Evolutionary conservation across 1,140 invertebrate species (phyloP).

Genomic region (Aricia agestis): DNA sequence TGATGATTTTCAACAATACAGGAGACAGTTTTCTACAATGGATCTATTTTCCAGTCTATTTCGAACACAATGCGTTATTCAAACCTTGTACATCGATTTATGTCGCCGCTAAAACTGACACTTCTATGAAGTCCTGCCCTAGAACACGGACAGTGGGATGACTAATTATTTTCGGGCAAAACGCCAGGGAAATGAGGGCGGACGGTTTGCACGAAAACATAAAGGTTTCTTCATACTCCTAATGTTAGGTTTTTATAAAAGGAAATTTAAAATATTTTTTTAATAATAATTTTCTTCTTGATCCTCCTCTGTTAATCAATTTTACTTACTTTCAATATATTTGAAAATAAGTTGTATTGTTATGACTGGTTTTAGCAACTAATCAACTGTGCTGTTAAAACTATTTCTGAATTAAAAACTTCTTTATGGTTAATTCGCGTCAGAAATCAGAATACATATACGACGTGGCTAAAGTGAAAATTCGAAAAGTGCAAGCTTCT

Average conservation of each 20-base stretch:
- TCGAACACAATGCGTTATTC: not conserved
- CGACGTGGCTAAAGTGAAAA: too few species aligned
- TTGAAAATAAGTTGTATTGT: too few species aligned
- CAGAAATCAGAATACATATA: too few species aligned
- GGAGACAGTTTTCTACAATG: not conserved
- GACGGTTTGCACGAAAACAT: constrained; percentile 23
- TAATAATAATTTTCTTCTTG: too few species aligned
- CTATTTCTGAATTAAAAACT: too few species aligned
- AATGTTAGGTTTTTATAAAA: not conserved
- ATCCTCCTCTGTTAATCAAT: too few species aligned
- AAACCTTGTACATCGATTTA: constrained; percentile 17
- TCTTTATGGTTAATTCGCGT: too few species aligned
- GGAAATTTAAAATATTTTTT: too few species aligned
- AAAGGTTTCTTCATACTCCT: constrained; percentile 17
- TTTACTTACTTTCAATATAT: too few species aligned
- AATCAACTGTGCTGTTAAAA: too few species aligned
- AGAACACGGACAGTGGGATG: constrained; percentile 49
- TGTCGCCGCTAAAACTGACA: constrained; percentile 30
- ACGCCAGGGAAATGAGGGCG: constrained; percentile 54
- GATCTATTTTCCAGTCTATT: not conserved
- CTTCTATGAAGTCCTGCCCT: constrained; percentile 49
- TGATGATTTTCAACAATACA: not conserved
- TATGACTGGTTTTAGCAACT: too few species aligned
- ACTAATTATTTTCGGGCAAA: constrained; percentile 68
- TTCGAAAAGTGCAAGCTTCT: too few species aligned